These are phyloP conservation scores for Kobus ellipsiprymnus DNA, from an alignment of 2,113 vertebrate species.

Conservation along the genomic window DNA sequence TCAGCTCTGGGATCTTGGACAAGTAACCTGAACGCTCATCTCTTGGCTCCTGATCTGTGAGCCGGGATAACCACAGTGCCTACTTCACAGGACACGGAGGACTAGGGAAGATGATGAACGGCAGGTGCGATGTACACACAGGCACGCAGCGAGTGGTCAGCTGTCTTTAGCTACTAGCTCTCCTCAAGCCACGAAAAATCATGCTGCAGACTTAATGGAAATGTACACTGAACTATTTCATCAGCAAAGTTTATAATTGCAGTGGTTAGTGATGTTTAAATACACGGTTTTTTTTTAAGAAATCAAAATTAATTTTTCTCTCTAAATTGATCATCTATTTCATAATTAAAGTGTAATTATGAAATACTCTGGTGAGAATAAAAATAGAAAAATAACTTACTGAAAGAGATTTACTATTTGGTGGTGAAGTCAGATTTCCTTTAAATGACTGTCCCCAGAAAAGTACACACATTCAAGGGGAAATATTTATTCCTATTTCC, in stretches of 20 bases:
- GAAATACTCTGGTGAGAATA: not conserved
- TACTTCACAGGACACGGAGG: not conserved
- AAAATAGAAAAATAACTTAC: slow-evolving; percentile 6
- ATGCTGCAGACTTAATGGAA: not conserved
- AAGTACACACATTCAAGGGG: not conserved
- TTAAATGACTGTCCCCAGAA: not conserved
- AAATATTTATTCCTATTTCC: not conserved
- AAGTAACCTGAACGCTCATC: not conserved
- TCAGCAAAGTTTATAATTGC: not conserved
- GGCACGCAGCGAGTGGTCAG: not conserved
- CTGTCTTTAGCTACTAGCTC: not conserved
- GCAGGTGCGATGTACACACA: not conserved
- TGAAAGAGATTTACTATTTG: not conserved
- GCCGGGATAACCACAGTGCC: not conserved
- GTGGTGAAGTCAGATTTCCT: not conserved
- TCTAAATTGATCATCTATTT: not conserved
- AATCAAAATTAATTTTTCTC: not conserved
- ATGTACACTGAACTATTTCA: not conserved
- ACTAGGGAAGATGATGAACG: not conserved
- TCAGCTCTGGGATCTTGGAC: not conserved
- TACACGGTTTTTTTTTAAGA: not conserved
- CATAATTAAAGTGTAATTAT: not conserved
- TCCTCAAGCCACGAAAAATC: not conserved
- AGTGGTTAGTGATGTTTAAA: not conserved
- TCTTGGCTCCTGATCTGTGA: not conserved